Evolutionary conservation across 2,888 invertebrate species (phyloP), one percentile per base, ranked within the genome.

Genomic region (Erebia ligea): DNA sequence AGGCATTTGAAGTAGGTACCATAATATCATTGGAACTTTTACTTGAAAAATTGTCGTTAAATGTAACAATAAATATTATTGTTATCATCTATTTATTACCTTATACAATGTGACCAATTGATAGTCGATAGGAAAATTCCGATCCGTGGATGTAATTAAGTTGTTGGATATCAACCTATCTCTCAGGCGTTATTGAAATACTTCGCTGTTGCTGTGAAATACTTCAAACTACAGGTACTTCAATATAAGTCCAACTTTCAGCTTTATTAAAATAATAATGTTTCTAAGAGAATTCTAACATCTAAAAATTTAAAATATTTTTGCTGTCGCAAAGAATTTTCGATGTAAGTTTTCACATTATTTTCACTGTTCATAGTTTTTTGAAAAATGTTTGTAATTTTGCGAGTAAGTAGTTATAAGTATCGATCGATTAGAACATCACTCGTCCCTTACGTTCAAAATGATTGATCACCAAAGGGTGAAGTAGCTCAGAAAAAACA

Each of bases 101-200:
- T 34, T 34, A 34, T 34, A 34, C 34, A 34, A 34, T 34, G 34
- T 34, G 34, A 11, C 11, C 11, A 11, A 13, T 45, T 15, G 48
- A 52, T 17, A 52, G 2, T 9, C 8, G 15, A n/a, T 25, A 56
- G 11, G 57, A 25, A 58, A 34, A 58, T 58, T 58, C 57, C 57
- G 15, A n/a, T 58, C 57, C 34, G 59, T 17, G 13, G 40, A 42
- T 59, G 25, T 40, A 17, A 42, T 59, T 42, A 59, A 59, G 40
- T 59, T 17, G 59, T 17, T 10, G 17, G 25, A 59, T 59, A 59
- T 40, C 59, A 21, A 15, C n/a, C 58, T 25, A 15, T 34, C 58
- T 25, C 17, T 10, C n/a, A n/a, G 59, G 17, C 40, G 40, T 59
- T 59, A 59, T 59, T 59, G 59, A 17, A 59, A 59, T 59, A 59